Base-by-base conservation (phyloP, 2,888 invertebrate species). In the Lasioglossum morio region DNA sequence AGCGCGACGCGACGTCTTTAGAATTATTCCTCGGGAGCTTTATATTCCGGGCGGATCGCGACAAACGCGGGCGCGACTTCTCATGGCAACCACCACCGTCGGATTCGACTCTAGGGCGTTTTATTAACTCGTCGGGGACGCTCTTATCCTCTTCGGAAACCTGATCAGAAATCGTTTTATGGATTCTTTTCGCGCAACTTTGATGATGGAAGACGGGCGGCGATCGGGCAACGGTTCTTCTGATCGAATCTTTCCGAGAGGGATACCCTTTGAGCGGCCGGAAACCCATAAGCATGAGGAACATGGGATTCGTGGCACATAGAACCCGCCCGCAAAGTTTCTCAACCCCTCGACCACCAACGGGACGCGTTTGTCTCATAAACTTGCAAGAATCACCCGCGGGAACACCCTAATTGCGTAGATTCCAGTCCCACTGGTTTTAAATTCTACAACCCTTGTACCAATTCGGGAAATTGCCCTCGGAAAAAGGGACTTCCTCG, bases 11-110 rank as follows among this genome's bases (percentile, higher is more conserved):
- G 23, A 53, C 53, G 53, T 75, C 75, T 63, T 75, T 66, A 48
- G 53, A 84, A 79, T 60, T 84, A 79, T 79, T 79, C 83, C 66
- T 40, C 37, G 37, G 40, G 23, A 83, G 37, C 79, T 79, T 84
- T 75, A 53, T 82, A 37, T 57, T 27, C 60, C 70, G 60, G 10
- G 73, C 74, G 43, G 23, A 46, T 37, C 34, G 34, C n/a, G 53
- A n/a, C 27, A 84, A 69, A 79, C 48, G 72, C 70, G 72, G 30
- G 23, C 19, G 19, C 46, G 53, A 23, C n/a, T 69, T 48, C 27
- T 43, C 16, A 23, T 12, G 37, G 53, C 37, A 69, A 46, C 46
- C 19, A 46, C 46, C 19, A 8, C 4, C 34, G 34, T 16, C 5
- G 70, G 27, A 34, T 60, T 27, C 16, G 5, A 16, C 27, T 43